These are phyloP conservation scores for Myoxocephalus aenaeus DNA, from an alignment of 2,797 vertebrate genomes.

Conservation along the genomic window DNA sequence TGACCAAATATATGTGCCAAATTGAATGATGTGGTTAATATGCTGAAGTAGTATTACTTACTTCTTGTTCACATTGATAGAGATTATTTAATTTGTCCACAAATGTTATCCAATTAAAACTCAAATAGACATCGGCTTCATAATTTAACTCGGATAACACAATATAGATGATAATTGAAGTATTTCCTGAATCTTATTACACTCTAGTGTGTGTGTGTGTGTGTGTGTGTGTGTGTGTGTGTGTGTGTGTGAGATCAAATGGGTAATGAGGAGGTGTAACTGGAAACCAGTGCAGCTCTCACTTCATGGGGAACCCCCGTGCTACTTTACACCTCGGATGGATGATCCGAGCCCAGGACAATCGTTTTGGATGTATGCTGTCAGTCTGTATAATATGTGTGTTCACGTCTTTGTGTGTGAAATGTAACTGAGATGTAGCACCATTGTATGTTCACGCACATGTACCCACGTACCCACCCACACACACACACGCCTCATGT, in stretches of 20 bases:
- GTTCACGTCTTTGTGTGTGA: conserved; percentile 38
- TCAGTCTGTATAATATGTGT: conserved; percentile 24
- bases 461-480: conserved; percentile 18
- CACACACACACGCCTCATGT: conserved; percentile 52
- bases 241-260: conserved; percentile 38
- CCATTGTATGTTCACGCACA: conserved; percentile 47
- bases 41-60: background rate
- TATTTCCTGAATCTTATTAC: conserved; percentile 7
- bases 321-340: conserved; percentile 53
- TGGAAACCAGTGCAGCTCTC: conserved; percentile 51
- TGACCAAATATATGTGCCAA: background rate
- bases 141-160: background rate
- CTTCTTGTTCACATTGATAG: background rate
- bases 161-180: background rate
- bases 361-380: conserved; percentile 35
- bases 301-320: conserved; percentile 47
- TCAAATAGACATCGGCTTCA: background rate
- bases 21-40: background rate
- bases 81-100: background rate
- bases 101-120: background rate
- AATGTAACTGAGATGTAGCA: conserved; percentile 45
- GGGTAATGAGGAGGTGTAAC: conserved; percentile 57
- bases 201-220: conserved; percentile 13
- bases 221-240: conserved; percentile 37
- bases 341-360: conserved; percentile 58